Percentiles rank a stretch among this genome's conserved stretches.
Evolutionary conservation across 2,888 invertebrate genomes (phyloP).

Genomic region (Germaria angustata): DNA sequence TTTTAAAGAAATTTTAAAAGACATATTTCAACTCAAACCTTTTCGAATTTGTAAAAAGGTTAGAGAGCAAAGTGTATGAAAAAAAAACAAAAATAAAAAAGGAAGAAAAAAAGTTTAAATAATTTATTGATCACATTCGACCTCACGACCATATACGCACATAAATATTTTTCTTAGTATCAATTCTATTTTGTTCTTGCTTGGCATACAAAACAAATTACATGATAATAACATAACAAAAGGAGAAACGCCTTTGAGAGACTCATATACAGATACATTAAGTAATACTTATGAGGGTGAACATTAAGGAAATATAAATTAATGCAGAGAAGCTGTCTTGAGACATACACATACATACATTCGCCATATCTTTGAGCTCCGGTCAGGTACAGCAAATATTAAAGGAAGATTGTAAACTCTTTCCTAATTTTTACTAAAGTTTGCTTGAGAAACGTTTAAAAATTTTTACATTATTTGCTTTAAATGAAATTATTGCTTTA

Average conservation of each 20-base stretch:
- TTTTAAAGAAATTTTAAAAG: too few species aligned
- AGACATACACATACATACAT: not conserved
- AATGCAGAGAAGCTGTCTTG: not conserved
- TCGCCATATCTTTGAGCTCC: too few species aligned
- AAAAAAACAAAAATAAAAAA: too few species aligned
- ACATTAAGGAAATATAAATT: not conserved
- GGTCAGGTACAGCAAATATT: too few species aligned
- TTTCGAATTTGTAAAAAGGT: too few species aligned
- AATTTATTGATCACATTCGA: conserved; percentile 56
- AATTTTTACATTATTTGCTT: too few species aligned
- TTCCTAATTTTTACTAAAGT: too few species aligned
- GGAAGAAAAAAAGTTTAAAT: not conserved
- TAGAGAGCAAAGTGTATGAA: too few species aligned
- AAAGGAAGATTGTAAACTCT: too few species aligned
- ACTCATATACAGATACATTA: not conserved
- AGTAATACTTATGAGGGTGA: not conserved
- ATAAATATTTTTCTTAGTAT: conserved; percentile 59
- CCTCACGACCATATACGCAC: conserved; percentile 18
- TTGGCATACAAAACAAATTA: conserved; percentile 62
- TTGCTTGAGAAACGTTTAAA: too few species aligned
- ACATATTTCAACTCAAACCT: too few species aligned
- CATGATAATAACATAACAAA: conserved; percentile 62
- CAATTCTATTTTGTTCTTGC: conserved; percentile 37
- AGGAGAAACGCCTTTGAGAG: conserved; percentile 52
- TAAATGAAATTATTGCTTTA: too few species aligned